Evolutionary conservation across 2,797 vertebrate genomes (phyloP).

Genomic region (Limnodromus scolopaceus): DNA sequence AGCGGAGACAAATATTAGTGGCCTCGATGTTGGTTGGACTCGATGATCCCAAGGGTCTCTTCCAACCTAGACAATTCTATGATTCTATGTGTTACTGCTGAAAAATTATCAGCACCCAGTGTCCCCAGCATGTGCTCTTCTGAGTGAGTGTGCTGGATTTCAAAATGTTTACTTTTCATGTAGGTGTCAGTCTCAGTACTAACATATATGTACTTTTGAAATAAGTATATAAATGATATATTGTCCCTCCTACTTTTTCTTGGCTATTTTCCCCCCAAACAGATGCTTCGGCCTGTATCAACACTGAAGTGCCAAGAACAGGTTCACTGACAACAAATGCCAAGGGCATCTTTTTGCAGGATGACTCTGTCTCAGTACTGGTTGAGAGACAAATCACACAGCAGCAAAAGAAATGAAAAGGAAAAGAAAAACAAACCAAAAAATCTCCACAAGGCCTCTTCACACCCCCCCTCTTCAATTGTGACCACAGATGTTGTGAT

Average conservation of each 20-base stretch:
- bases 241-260: not conserved
- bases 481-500: not conserved
- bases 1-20: not conserved
- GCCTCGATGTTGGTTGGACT: too few species aligned
- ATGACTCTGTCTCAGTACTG: not conserved
- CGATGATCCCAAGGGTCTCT: too few species aligned
- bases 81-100: not conserved
- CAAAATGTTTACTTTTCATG: not conserved
- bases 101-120: not conserved
- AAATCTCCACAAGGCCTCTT: rapidly evolving
- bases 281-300: rapidly evolving
- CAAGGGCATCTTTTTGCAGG: not conserved
- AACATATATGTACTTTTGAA: not conserved
- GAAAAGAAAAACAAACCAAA: not conserved
- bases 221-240: rapidly evolving
- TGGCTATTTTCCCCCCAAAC: not conserved
- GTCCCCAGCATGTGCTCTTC: rapidly evolving
- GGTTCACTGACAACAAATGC: not conserved
- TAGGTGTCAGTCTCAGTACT: not conserved
- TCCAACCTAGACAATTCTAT: too few species aligned
- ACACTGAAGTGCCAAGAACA: not conserved
- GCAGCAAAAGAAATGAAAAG: not conserved
- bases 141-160: not conserved
- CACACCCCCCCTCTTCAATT: rapidly evolving
- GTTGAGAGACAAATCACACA: not conserved